Conservation (phyloP, 2,888 invertebrate species). For the Mythimna pallens region DNA sequence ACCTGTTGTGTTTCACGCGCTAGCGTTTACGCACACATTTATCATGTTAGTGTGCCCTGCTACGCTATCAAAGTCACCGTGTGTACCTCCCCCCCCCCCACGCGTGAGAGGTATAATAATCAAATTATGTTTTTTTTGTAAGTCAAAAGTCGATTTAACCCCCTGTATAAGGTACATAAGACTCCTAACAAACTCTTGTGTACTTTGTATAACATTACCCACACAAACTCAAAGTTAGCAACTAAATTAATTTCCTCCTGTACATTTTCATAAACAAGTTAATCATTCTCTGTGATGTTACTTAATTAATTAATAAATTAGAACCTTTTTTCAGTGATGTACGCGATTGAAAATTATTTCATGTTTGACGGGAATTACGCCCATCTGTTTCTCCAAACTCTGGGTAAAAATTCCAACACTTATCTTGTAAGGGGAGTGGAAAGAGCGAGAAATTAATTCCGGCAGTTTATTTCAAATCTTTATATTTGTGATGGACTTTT, state of each 20-base stretch:
- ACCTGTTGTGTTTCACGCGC: too few relatives aligned
- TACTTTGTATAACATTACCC: conserved; percentile 2
- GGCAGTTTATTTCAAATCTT: not conserved
- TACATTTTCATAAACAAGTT: conserved; percentile 29
- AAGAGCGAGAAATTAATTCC: conserved; percentile 32
- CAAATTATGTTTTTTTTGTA: not conserved
- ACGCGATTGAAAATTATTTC: conserved; percentile 40
- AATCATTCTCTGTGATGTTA: conserved; percentile 55
- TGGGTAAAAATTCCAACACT: conserved; percentile 38
- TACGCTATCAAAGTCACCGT: too few relatives aligned
- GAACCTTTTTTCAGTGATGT: conserved; percentile 46
- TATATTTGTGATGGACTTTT: not conserved
- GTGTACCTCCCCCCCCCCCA: too few relatives aligned
- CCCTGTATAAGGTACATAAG: not conserved
- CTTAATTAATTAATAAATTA: conserved; percentile 61
- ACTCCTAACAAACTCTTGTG: conserved; percentile 4
- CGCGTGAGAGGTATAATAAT: not conserved
- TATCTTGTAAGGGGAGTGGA: conserved; percentile 25
- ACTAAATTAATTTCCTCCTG: conserved; percentile 24
- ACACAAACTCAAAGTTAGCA: conserved; percentile 9
- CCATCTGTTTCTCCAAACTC: conserved; percentile 37
- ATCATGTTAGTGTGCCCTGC: too few relatives aligned
- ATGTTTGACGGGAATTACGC: conserved; percentile 24
- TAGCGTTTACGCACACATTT: too few relatives aligned
- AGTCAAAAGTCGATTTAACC: not conserved